Conservation (phyloP, 2,888 invertebrate species). For the Eupithecia pulchellata region DNA sequence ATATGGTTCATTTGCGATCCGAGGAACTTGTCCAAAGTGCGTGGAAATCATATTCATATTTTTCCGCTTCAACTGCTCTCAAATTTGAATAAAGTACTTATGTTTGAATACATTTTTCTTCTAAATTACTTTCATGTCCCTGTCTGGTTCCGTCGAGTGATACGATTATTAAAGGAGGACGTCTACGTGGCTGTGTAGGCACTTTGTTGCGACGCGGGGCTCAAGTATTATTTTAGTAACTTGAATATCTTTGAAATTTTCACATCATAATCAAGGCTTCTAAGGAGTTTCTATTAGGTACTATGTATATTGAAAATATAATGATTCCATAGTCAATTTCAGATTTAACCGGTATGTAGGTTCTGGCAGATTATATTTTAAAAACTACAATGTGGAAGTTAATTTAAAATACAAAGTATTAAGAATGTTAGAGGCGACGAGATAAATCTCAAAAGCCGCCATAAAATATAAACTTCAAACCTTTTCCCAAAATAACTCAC, state of each 20-base stretch:
- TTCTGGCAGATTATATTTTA: neutral
- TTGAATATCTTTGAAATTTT: neutral
- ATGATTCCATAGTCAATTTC: neutral
- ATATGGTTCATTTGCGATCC: constrained; percentile 81
- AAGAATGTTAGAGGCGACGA: neutral
- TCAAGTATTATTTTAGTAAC: neutral
- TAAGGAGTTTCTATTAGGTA: neutral
- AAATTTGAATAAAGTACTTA: constrained; percentile 76
- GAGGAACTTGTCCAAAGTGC: constrained; percentile 75
- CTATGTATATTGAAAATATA: neutral
- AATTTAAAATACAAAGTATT: neutral
- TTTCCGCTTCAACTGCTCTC: constrained; percentile 81
- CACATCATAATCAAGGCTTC: neutral
- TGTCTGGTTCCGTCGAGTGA: constrained; percentile 34
- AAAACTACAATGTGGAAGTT: neutral
- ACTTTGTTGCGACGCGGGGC: constrained; percentile 24
- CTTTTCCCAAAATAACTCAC: constrained; percentile 27
- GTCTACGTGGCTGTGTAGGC: constrained; percentile 31
- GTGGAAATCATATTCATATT: constrained; percentile 84
- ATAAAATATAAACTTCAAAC: constrained; percentile 23
- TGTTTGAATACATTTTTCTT: constrained; percentile 50
- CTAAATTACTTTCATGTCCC: constrained; percentile 48
- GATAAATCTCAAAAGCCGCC: constrained; percentile 8
- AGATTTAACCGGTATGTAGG: neutral
- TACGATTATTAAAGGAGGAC: constrained; percentile 35